phyloP scores from a whole-genome alignment of 2,797 vertebrate species.

The Hylomyscus alleni region DNA sequence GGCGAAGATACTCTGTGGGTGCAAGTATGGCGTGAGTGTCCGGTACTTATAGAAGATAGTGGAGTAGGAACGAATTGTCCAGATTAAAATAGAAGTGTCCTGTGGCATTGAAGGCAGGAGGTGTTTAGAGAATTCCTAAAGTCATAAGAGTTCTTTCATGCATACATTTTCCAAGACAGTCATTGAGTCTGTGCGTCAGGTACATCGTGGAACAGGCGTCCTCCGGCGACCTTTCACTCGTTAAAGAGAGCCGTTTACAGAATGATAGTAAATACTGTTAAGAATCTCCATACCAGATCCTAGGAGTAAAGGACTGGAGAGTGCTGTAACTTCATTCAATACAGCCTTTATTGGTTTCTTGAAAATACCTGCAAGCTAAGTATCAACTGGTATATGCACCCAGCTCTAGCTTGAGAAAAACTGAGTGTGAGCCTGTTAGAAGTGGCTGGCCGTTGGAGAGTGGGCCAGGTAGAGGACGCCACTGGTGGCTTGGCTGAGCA shows the following conservation, averaged over 20 bases:
- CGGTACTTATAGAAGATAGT: slow-evolving; percentile 11
- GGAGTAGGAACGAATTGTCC: slow-evolving; percentile 39
- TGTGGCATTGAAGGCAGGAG: slow-evolving; percentile 54
- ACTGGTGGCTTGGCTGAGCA: background rate
- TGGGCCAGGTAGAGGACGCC: background rate
- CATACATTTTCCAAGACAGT: background rate
- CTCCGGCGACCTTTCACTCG: background rate
- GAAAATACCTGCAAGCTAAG: background rate
- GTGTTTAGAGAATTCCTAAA: slow-evolving; percentile 1
- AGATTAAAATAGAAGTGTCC: slow-evolving; percentile 36
- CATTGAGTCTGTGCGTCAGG: background rate
- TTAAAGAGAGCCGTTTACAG: background rate
- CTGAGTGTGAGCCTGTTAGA: background rate
- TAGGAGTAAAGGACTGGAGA: background rate
- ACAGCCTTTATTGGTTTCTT: slow-evolving; percentile 1
- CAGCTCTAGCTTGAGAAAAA: background rate
- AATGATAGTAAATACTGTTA: background rate
- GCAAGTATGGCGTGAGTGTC: slow-evolving; percentile 42
- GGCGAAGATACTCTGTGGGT: slow-evolving; percentile 17
- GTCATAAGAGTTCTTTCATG: background rate
- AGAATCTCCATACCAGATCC: background rate
- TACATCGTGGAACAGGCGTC: background rate
- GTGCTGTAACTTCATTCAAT: background rate
- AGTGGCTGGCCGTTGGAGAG: background rate
- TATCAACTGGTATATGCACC: background rate